A percentile compares a stretch with the other conserved stretches of the same genome.
Evolutionary conservation across 2,113 vertebrate species (phyloP).

Genomic region (Spheniscus mendiculus): DNA sequence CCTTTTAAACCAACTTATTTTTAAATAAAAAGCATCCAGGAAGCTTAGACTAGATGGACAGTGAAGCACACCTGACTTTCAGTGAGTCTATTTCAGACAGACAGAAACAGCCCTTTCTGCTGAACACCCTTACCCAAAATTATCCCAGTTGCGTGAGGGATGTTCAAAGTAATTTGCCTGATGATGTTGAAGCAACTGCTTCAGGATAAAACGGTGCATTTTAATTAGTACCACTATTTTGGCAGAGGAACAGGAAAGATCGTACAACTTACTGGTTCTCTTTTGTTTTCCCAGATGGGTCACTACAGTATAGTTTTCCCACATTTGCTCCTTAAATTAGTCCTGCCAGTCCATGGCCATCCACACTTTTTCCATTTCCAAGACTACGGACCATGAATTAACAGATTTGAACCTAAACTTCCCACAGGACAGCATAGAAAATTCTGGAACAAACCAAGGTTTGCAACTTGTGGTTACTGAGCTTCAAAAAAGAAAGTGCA

Average conservation of each 20-base stretch:
- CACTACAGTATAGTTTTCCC: not conserved
- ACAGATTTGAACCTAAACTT: not conserved
- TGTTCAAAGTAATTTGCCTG: not conserved
- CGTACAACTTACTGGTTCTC: not conserved
- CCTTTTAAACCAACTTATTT: not conserved
- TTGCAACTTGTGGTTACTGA: not conserved
- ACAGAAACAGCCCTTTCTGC: not conserved
- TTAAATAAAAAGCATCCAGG: not conserved
- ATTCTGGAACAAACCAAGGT: not conserved
- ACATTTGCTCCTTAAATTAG: not conserved
- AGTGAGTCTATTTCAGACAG: not conserved
- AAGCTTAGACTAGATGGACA: not conserved
- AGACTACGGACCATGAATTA: not conserved
- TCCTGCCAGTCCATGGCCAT: not conserved
- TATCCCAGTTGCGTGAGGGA: accelerated
- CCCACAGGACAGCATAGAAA: not conserved
- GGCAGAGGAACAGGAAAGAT: not conserved
- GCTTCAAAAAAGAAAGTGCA: not conserved
- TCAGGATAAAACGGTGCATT: not conserved
- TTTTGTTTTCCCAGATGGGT: not conserved
- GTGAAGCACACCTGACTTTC: not conserved
- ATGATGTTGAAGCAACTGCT: not conserved
- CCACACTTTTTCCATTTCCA: not conserved
- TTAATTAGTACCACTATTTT: not conserved
- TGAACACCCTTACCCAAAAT: not conserved